Percentiles rank a stretch among this genome's conserved stretches.
phyloP scores from a whole-genome alignment of 1,140 invertebrate genomes.

The Cyclargus thomasi region DNA sequence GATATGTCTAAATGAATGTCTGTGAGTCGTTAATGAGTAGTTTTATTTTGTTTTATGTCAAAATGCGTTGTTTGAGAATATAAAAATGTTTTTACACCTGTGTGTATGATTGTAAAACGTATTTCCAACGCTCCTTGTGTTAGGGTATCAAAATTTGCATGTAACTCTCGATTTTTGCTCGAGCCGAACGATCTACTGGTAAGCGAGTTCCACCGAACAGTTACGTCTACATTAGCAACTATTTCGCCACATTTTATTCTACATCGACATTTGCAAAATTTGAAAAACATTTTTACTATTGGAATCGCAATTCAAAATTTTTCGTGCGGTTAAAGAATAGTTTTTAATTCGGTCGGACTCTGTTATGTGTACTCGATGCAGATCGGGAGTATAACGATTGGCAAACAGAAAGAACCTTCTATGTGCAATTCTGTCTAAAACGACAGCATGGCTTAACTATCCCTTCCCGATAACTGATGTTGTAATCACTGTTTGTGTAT shows the following conservation, averaged over 20 bases:
- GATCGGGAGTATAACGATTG: slow-evolving; percentile 3
- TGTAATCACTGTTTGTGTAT: slow-evolving; percentile 9
- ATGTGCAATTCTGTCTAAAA: slow-evolving; percentile 8
- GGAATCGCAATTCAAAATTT: background rate
- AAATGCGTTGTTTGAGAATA: slow-evolving; percentile 12
- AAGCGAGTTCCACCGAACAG: slow-evolving; percentile 12
- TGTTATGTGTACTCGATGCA: background rate
- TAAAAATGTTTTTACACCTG: slow-evolving; percentile 7
- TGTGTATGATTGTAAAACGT: slow-evolving; percentile 1
- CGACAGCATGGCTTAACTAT: slow-evolving; percentile 1
- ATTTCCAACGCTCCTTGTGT: slow-evolving; percentile 13
- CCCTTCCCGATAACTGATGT: slow-evolving; percentile 1
- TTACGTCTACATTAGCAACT: background rate
- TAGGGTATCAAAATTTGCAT: slow-evolving; percentile 18
- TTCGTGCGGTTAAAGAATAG: background rate
- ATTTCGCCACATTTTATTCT: no score
- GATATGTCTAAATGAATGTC: slow-evolving; percentile 2
- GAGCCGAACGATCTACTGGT: background rate
- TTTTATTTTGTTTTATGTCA: slow-evolving; percentile 10
- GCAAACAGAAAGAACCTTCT: slow-evolving; percentile 6
- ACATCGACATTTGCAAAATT: background rate
- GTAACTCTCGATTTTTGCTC: slow-evolving; percentile 17
- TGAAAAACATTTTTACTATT: background rate
- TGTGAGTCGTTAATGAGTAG: slow-evolving; percentile 4
- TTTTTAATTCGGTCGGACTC: slow-evolving; percentile 9